Evolutionary conservation across 1,140 invertebrate species (phyloP).

Genomic region (Pachyrhynchus sulphureomaculatus): DNA sequence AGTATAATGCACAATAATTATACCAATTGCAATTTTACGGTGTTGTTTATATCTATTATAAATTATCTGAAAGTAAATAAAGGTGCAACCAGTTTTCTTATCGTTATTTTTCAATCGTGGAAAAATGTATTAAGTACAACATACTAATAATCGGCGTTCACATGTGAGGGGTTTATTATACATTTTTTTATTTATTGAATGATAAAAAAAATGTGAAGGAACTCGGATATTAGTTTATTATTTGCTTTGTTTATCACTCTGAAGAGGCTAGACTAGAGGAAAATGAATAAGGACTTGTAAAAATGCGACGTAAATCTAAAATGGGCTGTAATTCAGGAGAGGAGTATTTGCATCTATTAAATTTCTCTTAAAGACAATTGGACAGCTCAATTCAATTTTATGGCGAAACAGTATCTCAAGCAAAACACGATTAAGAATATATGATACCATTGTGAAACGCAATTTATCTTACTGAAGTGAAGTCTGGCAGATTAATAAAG

Average conservation of each 20-base stretch:
- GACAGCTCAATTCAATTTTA: no score
- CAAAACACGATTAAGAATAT: no score
- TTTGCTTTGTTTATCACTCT: slow-evolving; percentile 10
- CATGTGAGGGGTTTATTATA: slow-evolving; percentile 2
- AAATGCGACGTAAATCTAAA: no score
- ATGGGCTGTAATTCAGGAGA: no score
- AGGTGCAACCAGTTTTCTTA: slow-evolving; percentile 1
- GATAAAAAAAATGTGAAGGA: slow-evolving; percentile 11
- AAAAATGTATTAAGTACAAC: slow-evolving; percentile 1
- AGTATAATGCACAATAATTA: background rate
- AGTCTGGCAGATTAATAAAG: no score
- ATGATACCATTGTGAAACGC: no score
- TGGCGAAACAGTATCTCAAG: no score
- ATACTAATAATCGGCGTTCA: background rate
- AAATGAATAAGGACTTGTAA: background rate
- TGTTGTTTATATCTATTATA: background rate
- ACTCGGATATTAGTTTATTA: background rate
- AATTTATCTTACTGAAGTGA: no score
- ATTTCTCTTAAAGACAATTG: no score
- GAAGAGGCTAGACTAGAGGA: background rate
- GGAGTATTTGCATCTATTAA: no score
- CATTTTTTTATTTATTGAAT: background rate
- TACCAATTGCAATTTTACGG: background rate
- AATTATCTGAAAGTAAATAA: slow-evolving; percentile 5
- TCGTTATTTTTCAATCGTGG: slow-evolving; percentile 3